Percentiles rank a stretch among this genome's conserved stretches.
Evolutionary conservation across 2,113 vertebrate species (phyloP).

Genomic region (Notothenia coriiceps): DNA sequence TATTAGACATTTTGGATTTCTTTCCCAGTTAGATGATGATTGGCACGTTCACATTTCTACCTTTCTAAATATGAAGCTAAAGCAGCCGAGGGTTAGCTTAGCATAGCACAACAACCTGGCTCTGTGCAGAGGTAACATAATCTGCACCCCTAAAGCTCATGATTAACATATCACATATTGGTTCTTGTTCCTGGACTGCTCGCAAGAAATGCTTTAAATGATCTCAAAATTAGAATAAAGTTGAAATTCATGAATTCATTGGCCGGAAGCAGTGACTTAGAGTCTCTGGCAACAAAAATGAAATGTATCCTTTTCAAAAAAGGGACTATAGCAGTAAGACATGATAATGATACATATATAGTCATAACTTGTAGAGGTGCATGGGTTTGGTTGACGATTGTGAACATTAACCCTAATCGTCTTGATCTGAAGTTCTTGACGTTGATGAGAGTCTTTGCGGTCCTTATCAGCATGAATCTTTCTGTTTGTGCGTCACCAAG

Average conservation of each 20-base stretch:
- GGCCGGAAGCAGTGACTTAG: neutral
- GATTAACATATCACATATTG: neutral
- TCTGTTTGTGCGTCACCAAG: slow-evolving; percentile 70
- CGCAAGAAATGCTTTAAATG: no score
- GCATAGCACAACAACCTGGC: no score
- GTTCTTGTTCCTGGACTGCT: no score
- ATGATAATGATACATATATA: neutral
- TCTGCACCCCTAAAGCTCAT: neutral
- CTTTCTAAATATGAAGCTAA: neutral
- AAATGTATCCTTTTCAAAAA: neutral
- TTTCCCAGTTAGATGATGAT: neutral
- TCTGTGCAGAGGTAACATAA: no score
- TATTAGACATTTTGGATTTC: neutral
- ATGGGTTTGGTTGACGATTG: neutral
- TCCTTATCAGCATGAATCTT: slow-evolving; percentile 59
- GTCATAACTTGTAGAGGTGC: neutral
- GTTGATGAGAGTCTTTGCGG: slow-evolving; percentile 9
- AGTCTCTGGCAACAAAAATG: neutral
- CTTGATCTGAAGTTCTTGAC: slow-evolving; percentile 19
- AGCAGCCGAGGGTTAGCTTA: neutral
- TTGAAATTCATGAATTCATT: neutral
- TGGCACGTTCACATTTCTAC: neutral
- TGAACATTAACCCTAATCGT: neutral
- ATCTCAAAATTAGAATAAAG: no score
- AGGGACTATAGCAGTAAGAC: neutral